A percentile compares a stretch with the other conserved stretches of the same genome.
Conservation (phyloP, 2,797 vertebrate genomes). For the Sebastes reedi region DNA sequence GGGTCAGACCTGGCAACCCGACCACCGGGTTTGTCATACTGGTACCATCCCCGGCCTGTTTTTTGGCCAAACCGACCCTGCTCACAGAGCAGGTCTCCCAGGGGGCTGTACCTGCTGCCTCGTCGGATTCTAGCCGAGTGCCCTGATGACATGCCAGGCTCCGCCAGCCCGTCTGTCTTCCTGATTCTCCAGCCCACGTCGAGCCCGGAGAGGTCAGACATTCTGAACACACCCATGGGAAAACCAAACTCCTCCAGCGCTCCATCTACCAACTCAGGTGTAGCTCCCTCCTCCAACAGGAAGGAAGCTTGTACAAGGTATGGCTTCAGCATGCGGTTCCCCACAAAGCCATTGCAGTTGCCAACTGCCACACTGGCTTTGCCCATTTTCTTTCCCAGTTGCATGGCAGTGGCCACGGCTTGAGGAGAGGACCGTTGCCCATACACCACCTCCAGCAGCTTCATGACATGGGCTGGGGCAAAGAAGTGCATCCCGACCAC, state of each 20-base stretch:
- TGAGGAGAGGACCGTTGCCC: slow-evolving; percentile 83
- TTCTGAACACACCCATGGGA: slow-evolving; percentile 89
- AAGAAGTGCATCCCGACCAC: slow-evolving; percentile 96
- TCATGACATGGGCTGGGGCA: slow-evolving; percentile 92
- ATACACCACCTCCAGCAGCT: slow-evolving; percentile 89
- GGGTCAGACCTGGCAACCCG: slow-evolving; percentile 84
- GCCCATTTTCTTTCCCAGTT: slow-evolving; percentile 85
- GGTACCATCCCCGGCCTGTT: slow-evolving; percentile 89
- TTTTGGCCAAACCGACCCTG: slow-evolving; percentile 91
- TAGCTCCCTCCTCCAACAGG: slow-evolving; percentile 92
- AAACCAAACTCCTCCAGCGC: slow-evolving; percentile 92
- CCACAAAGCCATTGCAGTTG: slow-evolving; percentile 92
- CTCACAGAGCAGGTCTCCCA: slow-evolving; percentile 91
- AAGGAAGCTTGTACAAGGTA: slow-evolving; percentile 84
- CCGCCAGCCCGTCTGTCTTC: slow-evolving; percentile 79
- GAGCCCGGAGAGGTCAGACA: slow-evolving; percentile 90
- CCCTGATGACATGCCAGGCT: slow-evolving; percentile 61
- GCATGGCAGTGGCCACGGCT: slow-evolving; percentile 88
- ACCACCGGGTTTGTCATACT: slow-evolving; percentile 85
- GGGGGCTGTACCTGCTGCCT: slow-evolving; percentile 86
- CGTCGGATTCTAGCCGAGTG: slow-evolving; percentile 71
- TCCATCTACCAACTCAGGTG: slow-evolving; percentile 86
- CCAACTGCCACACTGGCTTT: slow-evolving; percentile 92
- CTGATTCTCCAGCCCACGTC: slow-evolving; percentile 91
- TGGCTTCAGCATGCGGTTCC: slow-evolving; percentile 88